Percentiles rank a stretch among this genome's conserved stretches.
Conservation (phyloP, 2,113 vertebrate species). For the Dascyllus trimaculatus region DNA sequence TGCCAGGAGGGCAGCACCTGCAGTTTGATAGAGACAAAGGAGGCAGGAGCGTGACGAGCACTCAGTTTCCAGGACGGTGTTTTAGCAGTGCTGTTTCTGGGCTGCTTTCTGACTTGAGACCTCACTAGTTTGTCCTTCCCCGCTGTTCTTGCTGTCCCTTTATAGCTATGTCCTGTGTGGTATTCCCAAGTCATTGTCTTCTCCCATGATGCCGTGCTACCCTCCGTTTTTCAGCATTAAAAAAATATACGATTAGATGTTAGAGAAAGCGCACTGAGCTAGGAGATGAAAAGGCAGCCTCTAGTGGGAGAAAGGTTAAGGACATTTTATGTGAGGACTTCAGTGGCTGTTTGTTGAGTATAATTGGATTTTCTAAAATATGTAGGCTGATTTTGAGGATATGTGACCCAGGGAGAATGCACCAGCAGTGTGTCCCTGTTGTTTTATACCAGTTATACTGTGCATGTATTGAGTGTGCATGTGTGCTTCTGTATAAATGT, state of each 20-base stretch:
- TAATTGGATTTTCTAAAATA: too few species aligned
- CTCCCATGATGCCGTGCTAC: background rate
- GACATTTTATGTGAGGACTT: too few species aligned
- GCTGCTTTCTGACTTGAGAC: conserved; percentile 1
- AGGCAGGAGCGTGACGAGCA: background rate
- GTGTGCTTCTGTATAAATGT: too few species aligned
- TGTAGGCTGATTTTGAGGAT: too few species aligned
- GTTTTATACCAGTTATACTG: too few species aligned
- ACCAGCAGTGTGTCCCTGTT: too few species aligned
- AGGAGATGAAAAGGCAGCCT: background rate
- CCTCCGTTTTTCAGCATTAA: background rate
- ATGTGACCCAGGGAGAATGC: too few species aligned
- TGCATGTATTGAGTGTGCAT: too few species aligned
- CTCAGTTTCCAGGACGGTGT: background rate
- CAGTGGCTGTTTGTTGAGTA: too few species aligned
- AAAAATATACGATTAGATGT: background rate
- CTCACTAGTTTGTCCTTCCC: conserved; percentile 10
- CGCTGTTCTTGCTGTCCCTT: background rate
- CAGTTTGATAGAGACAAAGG: conserved; percentile 11
- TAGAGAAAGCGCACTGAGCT: background rate
- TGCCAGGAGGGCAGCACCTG: conserved; percentile 35
- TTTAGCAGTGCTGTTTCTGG: background rate
- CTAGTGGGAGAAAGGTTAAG: background rate
- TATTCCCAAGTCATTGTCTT: background rate
- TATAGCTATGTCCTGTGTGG: conserved; percentile 10